Base-by-base conservation (phyloP, 2,113 vertebrate species). In the Okapia johnstoni region DNA sequence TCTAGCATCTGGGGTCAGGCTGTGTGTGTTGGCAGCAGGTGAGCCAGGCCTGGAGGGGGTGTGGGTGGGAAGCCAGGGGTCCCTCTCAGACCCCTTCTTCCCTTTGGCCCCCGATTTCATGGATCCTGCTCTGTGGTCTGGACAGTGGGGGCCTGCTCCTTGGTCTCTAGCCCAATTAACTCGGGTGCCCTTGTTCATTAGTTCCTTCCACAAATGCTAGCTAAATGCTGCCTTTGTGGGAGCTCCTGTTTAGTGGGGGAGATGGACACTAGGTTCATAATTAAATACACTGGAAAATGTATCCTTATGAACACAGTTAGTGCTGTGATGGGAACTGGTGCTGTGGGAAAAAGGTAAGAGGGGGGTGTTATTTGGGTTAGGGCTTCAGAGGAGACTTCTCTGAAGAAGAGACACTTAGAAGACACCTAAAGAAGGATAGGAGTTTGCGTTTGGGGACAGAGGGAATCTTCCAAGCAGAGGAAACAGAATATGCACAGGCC, bases 401-500 rank as follows among this genome's bases (percentile, higher is more conserved):
- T 79, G 7, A 85, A 94, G 73, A 76, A 83, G 50, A 94, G 26
- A 33, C 33, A 46, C 55, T 76, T 93, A 54, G 33, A 63, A 88
- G 48, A 77, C 43, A 76, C 6, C n/a, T 76, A 48, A 92, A 48
- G 61, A 58, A 50, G 25, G 33, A 17, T 16, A 10, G 26, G 50
- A 17, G 3, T 85, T 60, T 46, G 26, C 19, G 40, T 77, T 0
- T 15, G 25, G 84, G 48, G 40, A 3, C 70, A 21, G 46, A 54
- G 36, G 19, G 43, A 43, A 10, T 43, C 88, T 96, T 96, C 79
- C 52, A 66, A 87, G 40, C n/a, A 77, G 63, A 94, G 26, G 19
- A 17, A 63, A n/a, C 30, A 76, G 63, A 50, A 55, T 33, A 36
- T 7, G 21, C 43, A 7, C 80, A 96, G 40, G 16, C 33, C 58